Base-by-base conservation (phyloP, 2,797 vertebrate genomes). In the Labeo calbasu region DNA sequence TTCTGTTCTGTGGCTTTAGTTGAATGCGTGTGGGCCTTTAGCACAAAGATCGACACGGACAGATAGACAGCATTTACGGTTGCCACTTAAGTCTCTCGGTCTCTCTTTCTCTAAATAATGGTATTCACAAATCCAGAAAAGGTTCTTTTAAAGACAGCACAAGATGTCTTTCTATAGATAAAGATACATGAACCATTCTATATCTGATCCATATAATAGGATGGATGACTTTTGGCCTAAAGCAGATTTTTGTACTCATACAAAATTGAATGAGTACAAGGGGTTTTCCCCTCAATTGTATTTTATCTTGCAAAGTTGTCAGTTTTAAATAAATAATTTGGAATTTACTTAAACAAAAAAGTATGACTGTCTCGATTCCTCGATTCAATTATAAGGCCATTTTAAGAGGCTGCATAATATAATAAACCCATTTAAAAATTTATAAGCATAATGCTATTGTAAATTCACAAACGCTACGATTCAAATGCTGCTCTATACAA, bases 1-100 rank as follows among this genome's bases (percentile, higher is more conserved):
- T 48, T 46, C 79, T 84, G 87, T 83, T 87, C 80, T 84, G 90
- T 85, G 90, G 90, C 93, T 93, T 92, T 92, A 92, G 68, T 87
- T 89, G 90, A 92, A 94, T 91, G 91, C 71, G 55, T 25, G 82
- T 89, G 86, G 11, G 81, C 89, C 53, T 89, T 90, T 85, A 79
- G 32, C 83, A 79, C 43, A 70, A 7, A 65, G 28, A 77, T 63
- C 43, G 12, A 71, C 25, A 50, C 14, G 9, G 14, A 63, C 53
- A 57, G 50, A 68, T 46, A 76, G 50, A 14, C 32, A 28, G 32
- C 32, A 9, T 66, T 66, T 77, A 51, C 25, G 40, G 14, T 21
- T 59, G 43, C 13, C 19, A 11, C 8, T 63, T 61, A 53, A 63
- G 53, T 32, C 23, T 46, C 15, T 57, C 11, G 8, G 51, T 55